A percentile compares a stretch with the other conserved stretches of the same genome.
phyloP scores from a whole-genome alignment of 1,140 invertebrate species.

The Drosophila quadrilineata region DNA sequence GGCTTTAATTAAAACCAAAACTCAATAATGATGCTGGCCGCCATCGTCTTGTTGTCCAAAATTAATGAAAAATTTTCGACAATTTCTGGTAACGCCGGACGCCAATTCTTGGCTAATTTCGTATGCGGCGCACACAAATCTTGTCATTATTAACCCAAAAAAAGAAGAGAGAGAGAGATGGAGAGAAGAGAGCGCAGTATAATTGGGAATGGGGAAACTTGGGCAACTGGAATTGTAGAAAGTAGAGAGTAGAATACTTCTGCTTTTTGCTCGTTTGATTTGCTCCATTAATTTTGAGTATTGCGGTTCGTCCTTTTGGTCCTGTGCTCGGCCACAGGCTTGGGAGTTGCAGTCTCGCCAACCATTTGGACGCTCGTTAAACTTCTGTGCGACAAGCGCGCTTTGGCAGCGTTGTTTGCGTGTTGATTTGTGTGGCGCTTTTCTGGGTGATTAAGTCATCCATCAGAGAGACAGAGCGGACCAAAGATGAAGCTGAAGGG shows the following conservation, averaged over 20 bases:
- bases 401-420: constrained; percentile 32
- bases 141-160: constrained; percentile 66
- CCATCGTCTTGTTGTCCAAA: constrained; percentile 40
- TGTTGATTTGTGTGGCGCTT: constrained; percentile 72
- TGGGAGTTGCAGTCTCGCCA: too few relatives aligned
- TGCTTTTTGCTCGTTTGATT: constrained; percentile 62
- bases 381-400: constrained; percentile 50
- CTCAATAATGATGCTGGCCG: constrained; percentile 2
- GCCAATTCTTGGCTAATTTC: constrained; percentile 52
- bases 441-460: constrained; percentile 76
- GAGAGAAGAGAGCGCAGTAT: too few relatives aligned
- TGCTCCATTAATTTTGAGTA: constrained; percentile 70
- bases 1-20: constrained; percentile 59
- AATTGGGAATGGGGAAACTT: too few relatives aligned
- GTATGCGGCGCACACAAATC: constrained; percentile 71
- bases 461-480: constrained; percentile 49
- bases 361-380: constrained; percentile 31
- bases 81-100: constrained; percentile 23
- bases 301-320: constrained; percentile 2
- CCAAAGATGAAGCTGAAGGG: neutral
- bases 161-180: too few relatives aligned
- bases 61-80: constrained; percentile 49
- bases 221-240: constrained; percentile 19
- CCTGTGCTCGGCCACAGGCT: too few relatives aligned
- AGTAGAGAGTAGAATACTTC: constrained; percentile 7